Percentiles rank a stretch among this genome's conserved stretches.
Evolutionary conservation across 2,797 vertebrate species (phyloP).

Genomic region (Sebastes trivittatus): DNA sequence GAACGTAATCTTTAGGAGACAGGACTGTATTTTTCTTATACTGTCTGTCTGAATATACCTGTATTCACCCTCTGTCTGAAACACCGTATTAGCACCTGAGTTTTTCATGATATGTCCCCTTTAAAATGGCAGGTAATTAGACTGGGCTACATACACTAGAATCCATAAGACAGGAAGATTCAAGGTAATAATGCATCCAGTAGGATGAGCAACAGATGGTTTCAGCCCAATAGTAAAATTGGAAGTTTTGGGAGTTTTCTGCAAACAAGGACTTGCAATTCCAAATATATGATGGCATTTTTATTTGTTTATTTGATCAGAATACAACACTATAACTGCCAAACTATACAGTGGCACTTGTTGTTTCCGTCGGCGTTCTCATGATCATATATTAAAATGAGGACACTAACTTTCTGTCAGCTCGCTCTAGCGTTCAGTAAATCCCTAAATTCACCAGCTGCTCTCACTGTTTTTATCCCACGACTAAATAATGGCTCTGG

Average conservation of each 20-base stretch:
- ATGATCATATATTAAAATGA: slow-evolving; percentile 40
- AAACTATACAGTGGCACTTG: neutral
- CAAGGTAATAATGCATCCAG: neutral
- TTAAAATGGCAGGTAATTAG: neutral
- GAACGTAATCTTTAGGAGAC: too few relatives aligned
- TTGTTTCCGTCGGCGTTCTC: neutral
- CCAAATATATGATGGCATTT: neutral
- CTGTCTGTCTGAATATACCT: too few relatives aligned
- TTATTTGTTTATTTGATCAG: neutral
- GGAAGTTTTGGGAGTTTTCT: neutral
- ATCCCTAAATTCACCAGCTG: slow-evolving; percentile 66
- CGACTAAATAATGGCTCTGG: slow-evolving; percentile 66
- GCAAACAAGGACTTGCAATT: neutral
- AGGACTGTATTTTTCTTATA: too few relatives aligned
- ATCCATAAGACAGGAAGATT: neutral
- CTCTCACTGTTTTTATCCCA: slow-evolving; percentile 65
- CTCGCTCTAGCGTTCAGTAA: slow-evolving; percentile 47
- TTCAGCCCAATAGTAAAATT: neutral
- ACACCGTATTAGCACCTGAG: too few relatives aligned
- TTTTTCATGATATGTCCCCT: too few relatives aligned
- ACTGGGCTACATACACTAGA: neutral
- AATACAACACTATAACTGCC: neutral
- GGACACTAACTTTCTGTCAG: slow-evolving; percentile 40
- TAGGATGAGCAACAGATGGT: neutral
- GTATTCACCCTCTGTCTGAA: too few relatives aligned